Conservation (phyloP, 2,888 invertebrate genomes). For the Metallyticus violacea region DNA sequence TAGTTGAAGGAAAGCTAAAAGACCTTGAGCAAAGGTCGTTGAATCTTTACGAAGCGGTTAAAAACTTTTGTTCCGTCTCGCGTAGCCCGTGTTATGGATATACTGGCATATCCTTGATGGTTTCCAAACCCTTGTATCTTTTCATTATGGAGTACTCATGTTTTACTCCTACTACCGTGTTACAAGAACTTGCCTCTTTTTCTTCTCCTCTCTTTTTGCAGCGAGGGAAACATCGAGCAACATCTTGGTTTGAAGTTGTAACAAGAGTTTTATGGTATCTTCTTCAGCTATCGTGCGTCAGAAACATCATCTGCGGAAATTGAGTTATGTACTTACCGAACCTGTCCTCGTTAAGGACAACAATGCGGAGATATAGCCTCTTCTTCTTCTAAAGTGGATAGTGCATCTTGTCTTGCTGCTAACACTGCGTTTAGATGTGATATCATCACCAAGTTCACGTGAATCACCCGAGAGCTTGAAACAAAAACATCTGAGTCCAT, state of each 20-base stretch:
- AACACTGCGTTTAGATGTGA: not conserved
- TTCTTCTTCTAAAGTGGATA: not conserved
- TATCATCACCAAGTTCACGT: not conserved
- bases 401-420: not conserved
- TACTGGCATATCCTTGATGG: not conserved
- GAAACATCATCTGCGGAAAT: not conserved
- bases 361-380: not conserved
- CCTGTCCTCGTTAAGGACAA: not conserved
- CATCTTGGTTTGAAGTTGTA: not conserved
- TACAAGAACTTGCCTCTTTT: not conserved
- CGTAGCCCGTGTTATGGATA: not conserved
- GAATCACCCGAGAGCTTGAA: not conserved
- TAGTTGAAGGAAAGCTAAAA: not conserved
- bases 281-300: not conserved
- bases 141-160: not conserved
- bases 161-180: not conserved
- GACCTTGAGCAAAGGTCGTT: not conserved
- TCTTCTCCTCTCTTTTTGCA: not conserved
- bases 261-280: not conserved
- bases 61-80: not conserved
- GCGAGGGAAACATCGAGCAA: too few relatives aligned
- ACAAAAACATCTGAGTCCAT: not conserved
- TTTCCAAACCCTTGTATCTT: not conserved
- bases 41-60: not conserved
- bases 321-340: not conserved